Evolutionary conservation across 2,113 vertebrate species (phyloP).

Genomic region (Podocnemis expansa): DNA sequence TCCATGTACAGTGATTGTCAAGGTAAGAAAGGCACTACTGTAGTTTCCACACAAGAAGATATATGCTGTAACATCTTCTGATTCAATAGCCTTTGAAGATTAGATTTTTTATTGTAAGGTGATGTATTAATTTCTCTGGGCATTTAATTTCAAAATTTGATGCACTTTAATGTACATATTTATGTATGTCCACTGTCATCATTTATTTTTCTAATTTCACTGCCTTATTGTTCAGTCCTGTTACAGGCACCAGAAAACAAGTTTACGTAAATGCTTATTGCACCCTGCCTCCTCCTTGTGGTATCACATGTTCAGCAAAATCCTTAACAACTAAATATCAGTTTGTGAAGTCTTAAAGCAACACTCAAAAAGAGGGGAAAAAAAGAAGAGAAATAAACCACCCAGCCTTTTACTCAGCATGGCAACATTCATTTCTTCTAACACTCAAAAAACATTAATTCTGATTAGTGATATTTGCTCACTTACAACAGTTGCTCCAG

Average conservation of each 20-base stretch:
- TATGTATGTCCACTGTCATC: neutral
- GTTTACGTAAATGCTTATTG: neutral
- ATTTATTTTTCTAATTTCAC: neutral
- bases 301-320: neutral
- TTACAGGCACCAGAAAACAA: neutral
- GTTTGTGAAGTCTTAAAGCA: neutral
- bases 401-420: neutral
- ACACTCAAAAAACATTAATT: constrained; percentile 37
- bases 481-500: constrained; percentile 52
- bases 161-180: neutral
- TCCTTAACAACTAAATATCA: constrained; percentile 2
- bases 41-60: neutral
- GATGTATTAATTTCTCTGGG: neutral
- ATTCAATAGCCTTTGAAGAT: neutral
- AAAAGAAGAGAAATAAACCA: rapidly evolving
- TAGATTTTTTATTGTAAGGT: constrained; percentile 3
- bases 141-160: neutral
- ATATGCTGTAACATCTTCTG: neutral
- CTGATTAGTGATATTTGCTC: constrained; percentile 30
- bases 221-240: neutral
- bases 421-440: constrained; percentile 33
- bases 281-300: neutral
- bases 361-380: no score
- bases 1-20: neutral
- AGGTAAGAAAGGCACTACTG: neutral